phyloP scores from a whole-genome alignment of 2,113 vertebrate species.

The Aldabrachelys gigantea region DNA sequence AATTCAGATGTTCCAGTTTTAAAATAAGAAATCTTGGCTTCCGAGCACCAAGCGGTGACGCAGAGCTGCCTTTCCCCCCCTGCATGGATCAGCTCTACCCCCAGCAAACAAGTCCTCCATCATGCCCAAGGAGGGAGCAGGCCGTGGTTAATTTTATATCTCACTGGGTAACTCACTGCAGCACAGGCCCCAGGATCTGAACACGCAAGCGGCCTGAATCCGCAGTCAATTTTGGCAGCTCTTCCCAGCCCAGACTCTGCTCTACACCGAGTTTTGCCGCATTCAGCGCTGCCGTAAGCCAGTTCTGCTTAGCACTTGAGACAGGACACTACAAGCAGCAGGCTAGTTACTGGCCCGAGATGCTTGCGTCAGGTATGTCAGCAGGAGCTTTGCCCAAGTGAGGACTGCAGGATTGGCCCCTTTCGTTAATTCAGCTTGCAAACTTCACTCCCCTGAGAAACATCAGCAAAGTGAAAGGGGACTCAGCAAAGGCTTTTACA shows the following conservation, averaged over 20 bases:
- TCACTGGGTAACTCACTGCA: neutral
- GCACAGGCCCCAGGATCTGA: neutral
- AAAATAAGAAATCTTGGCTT: neutral
- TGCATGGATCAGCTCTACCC: neutral
- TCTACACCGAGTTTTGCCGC: neutral
- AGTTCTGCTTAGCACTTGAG: neutral
- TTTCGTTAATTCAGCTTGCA: neutral
- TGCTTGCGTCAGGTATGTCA: neutral
- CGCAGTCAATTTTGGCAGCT: neutral
- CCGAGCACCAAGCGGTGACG: neutral
- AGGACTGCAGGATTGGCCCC: neutral
- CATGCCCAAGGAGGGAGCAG: neutral
- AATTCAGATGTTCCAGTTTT: neutral
- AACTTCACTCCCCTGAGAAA: neutral
- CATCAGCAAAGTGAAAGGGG: neutral
- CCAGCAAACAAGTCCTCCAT: neutral
- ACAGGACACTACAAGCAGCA: neutral
- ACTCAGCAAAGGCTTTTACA: neutral
- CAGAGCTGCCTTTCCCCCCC: neutral
- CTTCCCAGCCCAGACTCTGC: neutral
- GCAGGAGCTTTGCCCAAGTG: neutral
- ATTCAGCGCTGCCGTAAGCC: neutral
- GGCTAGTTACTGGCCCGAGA: neutral
- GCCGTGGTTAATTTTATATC: neutral
- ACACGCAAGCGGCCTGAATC: neutral